Evolutionary conservation across 2,113 vertebrate genomes (phyloP).

Genomic region (Macrotis lagotis): DNA sequence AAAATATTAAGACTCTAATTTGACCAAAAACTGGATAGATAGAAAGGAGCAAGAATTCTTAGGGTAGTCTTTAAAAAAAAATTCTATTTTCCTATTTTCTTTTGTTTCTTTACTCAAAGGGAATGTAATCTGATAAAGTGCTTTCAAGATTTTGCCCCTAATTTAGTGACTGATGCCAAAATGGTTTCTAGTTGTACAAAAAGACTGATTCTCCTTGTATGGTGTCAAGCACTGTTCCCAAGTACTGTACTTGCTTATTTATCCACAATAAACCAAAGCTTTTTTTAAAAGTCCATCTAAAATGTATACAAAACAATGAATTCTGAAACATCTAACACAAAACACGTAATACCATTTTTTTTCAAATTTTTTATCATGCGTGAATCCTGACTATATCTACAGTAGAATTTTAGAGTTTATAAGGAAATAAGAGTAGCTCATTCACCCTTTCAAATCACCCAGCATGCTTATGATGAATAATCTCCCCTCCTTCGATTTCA

Average conservation of each 20-base stretch:
- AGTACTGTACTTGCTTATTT: neutral
- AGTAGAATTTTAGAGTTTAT: constrained; percentile 35
- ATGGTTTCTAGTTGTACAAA: constrained; percentile 1
- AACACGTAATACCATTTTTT: neutral
- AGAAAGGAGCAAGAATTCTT: neutral
- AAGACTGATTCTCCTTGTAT: constrained; percentile 1
- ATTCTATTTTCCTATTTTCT: too few species aligned
- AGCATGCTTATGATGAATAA: constrained; percentile 93
- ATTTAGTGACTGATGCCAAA: constrained; percentile 30
- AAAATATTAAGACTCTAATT: neutral
- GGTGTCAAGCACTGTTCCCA: neutral
- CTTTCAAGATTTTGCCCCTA: neutral
- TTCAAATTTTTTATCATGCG: neutral
- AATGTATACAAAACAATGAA: constrained; percentile 14
- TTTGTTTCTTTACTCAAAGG: neutral
- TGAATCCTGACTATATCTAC: constrained; percentile 13
- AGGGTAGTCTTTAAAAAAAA: neutral
- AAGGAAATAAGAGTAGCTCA: neutral
- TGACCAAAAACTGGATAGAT: neutral
- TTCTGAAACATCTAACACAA: neutral
- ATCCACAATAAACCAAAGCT: neutral
- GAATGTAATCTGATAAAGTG: neutral
- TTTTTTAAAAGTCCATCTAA: neutral
- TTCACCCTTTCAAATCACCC: constrained; percentile 70
- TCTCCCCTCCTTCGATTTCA: constrained; percentile 96